A percentile compares a stretch with the other conserved stretches of the same genome.
These are phyloP conservation scores for Dilophus febrilis DNA, from an alignment of 2,888 invertebrate species.

Conservation along the genomic window DNA sequence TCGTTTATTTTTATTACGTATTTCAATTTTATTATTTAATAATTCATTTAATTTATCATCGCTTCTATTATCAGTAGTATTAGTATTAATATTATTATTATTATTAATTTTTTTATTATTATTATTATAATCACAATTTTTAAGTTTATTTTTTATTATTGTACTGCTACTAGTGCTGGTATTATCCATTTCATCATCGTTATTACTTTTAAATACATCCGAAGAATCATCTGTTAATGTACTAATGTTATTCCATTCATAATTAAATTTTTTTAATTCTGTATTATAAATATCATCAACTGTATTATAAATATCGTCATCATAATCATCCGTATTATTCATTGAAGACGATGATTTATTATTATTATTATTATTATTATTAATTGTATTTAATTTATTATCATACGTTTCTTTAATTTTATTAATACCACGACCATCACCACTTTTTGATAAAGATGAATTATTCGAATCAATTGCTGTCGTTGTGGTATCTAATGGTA, in stretches of 20 bases:
- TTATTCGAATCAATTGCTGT: neutral
- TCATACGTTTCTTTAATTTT: too few relatives aligned
- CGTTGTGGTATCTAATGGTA: conserved; percentile 34
- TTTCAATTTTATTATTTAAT: too few relatives aligned
- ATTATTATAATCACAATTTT: conserved; percentile 8
- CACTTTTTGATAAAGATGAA: neutral
- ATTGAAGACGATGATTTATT: too few relatives aligned
- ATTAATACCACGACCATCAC: too few relatives aligned
- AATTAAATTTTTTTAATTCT: conserved; percentile 21
- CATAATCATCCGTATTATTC: too few relatives aligned
- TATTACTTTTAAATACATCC: conserved; percentile 14
- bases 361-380: too few relatives aligned
- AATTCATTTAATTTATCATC: neutral
- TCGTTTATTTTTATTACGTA: too few relatives aligned
- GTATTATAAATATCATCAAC: conserved; percentile 6
- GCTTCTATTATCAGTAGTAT: neutral
- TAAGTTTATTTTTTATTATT: conserved; percentile 7
- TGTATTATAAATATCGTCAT: neutral
- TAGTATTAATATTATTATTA: too few relatives aligned
- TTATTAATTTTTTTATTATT: too few relatives aligned
- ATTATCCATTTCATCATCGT: conserved; percentile 14
- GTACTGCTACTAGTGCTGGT: conserved; percentile 10
- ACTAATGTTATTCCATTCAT: conserved; percentile 21
- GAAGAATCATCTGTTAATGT: too few relatives aligned
- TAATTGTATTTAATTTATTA: too few relatives aligned